phyloP scores from a whole-genome alignment of 2,113 vertebrate genomes.

The Cyprinus carpio region DNA sequence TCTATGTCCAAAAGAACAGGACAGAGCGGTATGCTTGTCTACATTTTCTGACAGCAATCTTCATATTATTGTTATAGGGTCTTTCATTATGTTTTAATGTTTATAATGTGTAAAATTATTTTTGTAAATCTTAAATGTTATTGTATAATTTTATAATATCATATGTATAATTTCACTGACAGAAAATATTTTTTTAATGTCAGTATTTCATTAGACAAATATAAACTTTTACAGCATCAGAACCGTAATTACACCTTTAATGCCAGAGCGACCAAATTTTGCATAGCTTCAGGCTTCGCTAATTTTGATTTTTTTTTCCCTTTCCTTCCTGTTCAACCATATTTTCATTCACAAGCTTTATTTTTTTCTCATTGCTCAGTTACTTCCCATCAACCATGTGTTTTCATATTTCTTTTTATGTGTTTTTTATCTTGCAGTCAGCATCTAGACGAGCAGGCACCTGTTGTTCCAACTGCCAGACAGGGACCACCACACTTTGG shows the following conservation, averaged over 20 bases:
- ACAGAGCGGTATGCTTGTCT: background rate
- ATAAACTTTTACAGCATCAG: too few species aligned
- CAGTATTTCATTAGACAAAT: too few species aligned
- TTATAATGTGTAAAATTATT: background rate
- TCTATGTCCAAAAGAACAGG: background rate
- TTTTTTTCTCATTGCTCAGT: background rate
- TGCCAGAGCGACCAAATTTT: background rate
- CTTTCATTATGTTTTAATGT: background rate
- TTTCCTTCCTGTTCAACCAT: background rate
- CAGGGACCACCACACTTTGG: conserved; percentile 97
- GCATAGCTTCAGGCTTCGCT: background rate
- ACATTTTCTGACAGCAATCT: background rate
- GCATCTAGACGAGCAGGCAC: conserved; percentile 95
- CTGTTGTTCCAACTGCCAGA: conserved; percentile 98
- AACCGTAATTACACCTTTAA: background rate
- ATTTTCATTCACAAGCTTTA: background rate
- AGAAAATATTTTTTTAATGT: too few species aligned
- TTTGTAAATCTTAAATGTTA: background rate
- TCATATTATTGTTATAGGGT: background rate
- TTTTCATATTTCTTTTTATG: background rate
- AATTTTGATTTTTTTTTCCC: background rate
- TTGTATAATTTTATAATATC: background rate
- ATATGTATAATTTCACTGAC: background rate
- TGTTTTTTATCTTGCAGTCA: conserved; percentile 77
- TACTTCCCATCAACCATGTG: background rate